Evolutionary conservation across 2,797 vertebrate genomes (phyloP).

Genomic region (Pseudochirops cupreus): DNA sequence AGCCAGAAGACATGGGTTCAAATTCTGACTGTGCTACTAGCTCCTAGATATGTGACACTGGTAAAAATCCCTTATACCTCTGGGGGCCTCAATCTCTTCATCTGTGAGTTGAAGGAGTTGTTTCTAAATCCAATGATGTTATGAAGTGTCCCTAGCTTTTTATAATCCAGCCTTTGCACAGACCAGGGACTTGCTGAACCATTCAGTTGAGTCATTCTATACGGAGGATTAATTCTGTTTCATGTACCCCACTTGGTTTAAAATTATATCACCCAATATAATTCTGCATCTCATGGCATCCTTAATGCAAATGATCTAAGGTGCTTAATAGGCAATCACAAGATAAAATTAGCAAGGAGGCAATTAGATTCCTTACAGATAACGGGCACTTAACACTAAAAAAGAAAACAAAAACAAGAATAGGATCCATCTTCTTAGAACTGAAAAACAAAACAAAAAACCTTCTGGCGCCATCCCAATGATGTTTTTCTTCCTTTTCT

Average conservation of each 20-base stretch:
- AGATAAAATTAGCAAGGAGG: constrained; percentile 65
- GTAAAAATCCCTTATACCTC: not conserved
- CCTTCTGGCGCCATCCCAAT: not conserved
- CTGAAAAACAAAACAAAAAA: constrained; percentile 13
- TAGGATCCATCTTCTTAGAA: constrained; percentile 49
- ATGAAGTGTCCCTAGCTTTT: constrained; percentile 1
- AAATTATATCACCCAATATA: constrained; percentile 9
- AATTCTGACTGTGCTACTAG: not conserved
- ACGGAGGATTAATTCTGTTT: constrained; percentile 27
- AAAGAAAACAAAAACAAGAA: constrained; percentile 57
- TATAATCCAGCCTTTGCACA: not conserved
- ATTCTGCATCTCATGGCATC: constrained; percentile 21
- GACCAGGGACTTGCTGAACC: constrained; percentile 10
- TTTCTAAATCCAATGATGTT: not conserved
- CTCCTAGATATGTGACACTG: not conserved
- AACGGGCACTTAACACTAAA: constrained; percentile 57
- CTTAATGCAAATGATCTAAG: constrained; percentile 37
- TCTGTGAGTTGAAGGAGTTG: not conserved
- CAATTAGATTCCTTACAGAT: constrained; percentile 53
- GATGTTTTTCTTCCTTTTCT: not conserved
- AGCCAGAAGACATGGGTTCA: not conserved
- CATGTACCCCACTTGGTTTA: constrained; percentile 3
- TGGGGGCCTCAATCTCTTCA: not conserved
- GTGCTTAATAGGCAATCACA: constrained; percentile 47
- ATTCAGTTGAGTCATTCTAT: not conserved